Percentiles rank a stretch among this genome's conserved stretches.
phyloP scores from a whole-genome alignment of 2,797 vertebrate species.

The Cirrhinus mrigala region DNA sequence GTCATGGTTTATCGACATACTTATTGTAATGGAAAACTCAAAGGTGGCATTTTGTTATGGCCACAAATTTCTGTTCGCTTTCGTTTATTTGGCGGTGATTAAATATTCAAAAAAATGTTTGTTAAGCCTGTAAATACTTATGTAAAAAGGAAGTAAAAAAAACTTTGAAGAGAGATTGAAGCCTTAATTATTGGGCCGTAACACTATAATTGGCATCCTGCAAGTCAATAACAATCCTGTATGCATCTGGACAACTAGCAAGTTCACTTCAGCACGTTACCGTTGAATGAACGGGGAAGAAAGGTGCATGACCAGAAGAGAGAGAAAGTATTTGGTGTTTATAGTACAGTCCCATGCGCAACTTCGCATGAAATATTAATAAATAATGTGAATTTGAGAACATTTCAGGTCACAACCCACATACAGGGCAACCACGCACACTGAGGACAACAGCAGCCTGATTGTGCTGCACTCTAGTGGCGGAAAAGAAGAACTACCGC shows the following conservation, averaged over 20 bases:
- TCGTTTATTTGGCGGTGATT: neutral
- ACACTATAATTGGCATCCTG: neutral
- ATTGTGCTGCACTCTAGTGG: slow-evolving; percentile 1
- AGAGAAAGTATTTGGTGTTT: neutral
- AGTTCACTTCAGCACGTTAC: neutral
- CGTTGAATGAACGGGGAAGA: neutral
- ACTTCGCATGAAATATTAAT: slow-evolving; percentile 16
- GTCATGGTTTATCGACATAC: no score
- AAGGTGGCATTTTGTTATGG: neutral
- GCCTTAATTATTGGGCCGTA: neutral
- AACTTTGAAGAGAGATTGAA: neutral
- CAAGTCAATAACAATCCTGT: neutral
- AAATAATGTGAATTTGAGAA: slow-evolving; percentile 38
- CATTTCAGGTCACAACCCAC: slow-evolving; percentile 10
- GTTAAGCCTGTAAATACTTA: no score
- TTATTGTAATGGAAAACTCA: no score
- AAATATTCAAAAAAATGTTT: neutral
- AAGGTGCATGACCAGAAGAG: neutral
- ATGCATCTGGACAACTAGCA: neutral
- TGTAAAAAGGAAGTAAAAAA: no score
- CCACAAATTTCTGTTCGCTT: no score
- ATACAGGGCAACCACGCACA: neutral
- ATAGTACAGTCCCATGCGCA: neutral
- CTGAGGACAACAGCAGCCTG: neutral
- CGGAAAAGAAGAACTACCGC: neutral